Percentiles rank a stretch among this genome's conserved stretches.
phyloP scores from a whole-genome alignment of 1,140 invertebrate species.

The Zaprionus capensis region DNA sequence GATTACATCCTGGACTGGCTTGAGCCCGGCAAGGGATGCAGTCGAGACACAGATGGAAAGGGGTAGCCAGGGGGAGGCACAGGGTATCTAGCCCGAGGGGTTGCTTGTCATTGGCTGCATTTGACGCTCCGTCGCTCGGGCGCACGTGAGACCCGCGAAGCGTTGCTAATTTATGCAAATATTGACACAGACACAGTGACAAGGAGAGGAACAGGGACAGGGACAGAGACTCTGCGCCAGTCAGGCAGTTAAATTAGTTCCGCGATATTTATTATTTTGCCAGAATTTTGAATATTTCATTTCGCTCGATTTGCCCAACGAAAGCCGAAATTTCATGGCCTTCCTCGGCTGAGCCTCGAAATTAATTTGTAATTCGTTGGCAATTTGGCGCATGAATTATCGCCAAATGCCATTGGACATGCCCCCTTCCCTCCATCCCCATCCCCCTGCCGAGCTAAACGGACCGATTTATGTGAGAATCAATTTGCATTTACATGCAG shows the following conservation, averaged over 20 bases:
- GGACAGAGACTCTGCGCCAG: neutral
- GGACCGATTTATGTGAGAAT: slow-evolving; percentile 64
- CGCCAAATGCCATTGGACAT: slow-evolving; percentile 38
- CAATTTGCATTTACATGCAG: slow-evolving; percentile 46
- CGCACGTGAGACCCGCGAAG: slow-evolving; percentile 71
- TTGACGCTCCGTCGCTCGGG: slow-evolving; percentile 60
- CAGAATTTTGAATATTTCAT: slow-evolving; percentile 79
- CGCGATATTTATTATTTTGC: slow-evolving; percentile 83
- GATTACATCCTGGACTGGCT: slow-evolving; percentile 69
- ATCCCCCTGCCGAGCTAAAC: slow-evolving; percentile 30
- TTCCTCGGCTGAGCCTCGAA: slow-evolving; percentile 54
- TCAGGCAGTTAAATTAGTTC: slow-evolving; percentile 77
- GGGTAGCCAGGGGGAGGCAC: slow-evolving; percentile 1
- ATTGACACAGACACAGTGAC: slow-evolving; percentile 44
- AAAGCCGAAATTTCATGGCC: slow-evolving; percentile 65
- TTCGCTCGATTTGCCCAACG: slow-evolving; percentile 53
- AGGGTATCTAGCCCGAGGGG: neutral
- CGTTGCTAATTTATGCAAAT: slow-evolving; percentile 81
- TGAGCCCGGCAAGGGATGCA: slow-evolving; percentile 70
- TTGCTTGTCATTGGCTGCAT: slow-evolving; percentile 72
- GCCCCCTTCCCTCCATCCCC: neutral
- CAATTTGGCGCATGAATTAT: slow-evolving; percentile 79
- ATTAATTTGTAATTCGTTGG: slow-evolving; percentile 80
- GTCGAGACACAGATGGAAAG: neutral
- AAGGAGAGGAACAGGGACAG: neutral